Base-by-base conservation (phyloP, 2,113 vertebrate species). In the Otolemur garnettii region DNA sequence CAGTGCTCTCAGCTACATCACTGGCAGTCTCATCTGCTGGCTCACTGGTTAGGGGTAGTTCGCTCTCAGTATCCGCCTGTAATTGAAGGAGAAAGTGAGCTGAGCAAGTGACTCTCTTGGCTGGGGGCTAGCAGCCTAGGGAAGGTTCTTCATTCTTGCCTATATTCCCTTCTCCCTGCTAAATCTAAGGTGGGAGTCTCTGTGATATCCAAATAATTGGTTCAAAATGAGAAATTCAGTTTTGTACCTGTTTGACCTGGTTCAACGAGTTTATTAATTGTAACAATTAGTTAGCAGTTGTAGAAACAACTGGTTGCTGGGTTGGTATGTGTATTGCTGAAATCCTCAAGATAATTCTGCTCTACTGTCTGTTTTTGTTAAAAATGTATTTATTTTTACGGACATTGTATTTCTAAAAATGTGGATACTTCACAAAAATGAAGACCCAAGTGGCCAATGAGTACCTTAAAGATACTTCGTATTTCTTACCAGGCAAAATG, bases 11-110 rank as follows among this genome's bases (percentile, higher is more conserved):
- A 9, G 45, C 45, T 9, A 10, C 8, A 9, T 50, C 45, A 50
- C 45, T 50, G 45, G 45, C 45, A 9, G 8, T 50, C 8, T 38
- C 38, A 38, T 38, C 38, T 38, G 38, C 38, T 38, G 38, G 38
- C 38, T 38, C 38, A 38, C 60, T 26, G 24, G 26, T 97, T 91
- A 98, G 97, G 45, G 97, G 97, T 90, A 62, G 95, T 78, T 97
- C 95, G 0, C 96, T 97, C 74, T 92, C 84, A 0, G 85, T 84
- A 38, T 99, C 98, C 38, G 38, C 38, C 98, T 99, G 98, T 53
- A 97, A 98, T 93, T 77, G 94, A 97, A 98, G 89, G 72, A 84
- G 78, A 96, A 84, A 11, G 68, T 55, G 19, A 83, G 74, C 15
- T 45, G 80, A 8, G 69, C 2, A 19, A 85, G 45, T 69, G 33